Evolutionary conservation across 2,888 invertebrate species (phyloP), one percentile per base, ranked within the genome.

Genomic region (Eristalis intricaria): DNA sequence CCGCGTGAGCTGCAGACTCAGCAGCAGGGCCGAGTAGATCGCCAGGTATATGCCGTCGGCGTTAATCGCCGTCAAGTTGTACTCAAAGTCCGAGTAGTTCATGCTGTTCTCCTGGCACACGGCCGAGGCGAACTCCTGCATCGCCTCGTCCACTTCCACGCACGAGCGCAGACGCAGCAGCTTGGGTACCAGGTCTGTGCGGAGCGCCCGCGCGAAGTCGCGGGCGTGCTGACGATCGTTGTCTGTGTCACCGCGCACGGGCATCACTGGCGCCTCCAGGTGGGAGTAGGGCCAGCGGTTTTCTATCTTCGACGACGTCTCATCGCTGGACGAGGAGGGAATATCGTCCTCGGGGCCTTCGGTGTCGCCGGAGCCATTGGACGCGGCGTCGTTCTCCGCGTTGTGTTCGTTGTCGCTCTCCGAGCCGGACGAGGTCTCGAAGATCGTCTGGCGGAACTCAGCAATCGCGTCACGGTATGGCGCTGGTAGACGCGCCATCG

Each of bases 11-110:
- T 96, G 97, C 79, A 98, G 94, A 90, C 97, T 98, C 0, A 99
- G 94, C 63, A 97, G 93, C 26, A 99, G 93, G 0, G 97, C 96
- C 0, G 97, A 96, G 91, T 98, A 98, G 0, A 97, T 97, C 1
- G 98, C 97, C 87, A 98, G 93, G 91, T 99, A 99, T 58, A 99
- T 97, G 26, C 98, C 98, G 93, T 99, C 99, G 1, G 98, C 98
- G 92, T 99, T 99, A 94, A 99, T 97, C 63, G 95, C 94, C 0
- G 95, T 93, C 2, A 96, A 94, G 90, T 95, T 95, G 92, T 95
- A 95, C 85, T 93, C 93, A 74, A 93, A 93, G 66, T 93, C 93
- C 1, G 93, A 93, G 83, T 92, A 92, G 58, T 93, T 93, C 90
- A 92, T 91, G 89, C 93, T 93, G 77, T 93, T 93, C 94, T 97